phyloP scores from a whole-genome alignment of 92 coral and sea anemone species.

The Zoanthus sansibaricus region DNA sequence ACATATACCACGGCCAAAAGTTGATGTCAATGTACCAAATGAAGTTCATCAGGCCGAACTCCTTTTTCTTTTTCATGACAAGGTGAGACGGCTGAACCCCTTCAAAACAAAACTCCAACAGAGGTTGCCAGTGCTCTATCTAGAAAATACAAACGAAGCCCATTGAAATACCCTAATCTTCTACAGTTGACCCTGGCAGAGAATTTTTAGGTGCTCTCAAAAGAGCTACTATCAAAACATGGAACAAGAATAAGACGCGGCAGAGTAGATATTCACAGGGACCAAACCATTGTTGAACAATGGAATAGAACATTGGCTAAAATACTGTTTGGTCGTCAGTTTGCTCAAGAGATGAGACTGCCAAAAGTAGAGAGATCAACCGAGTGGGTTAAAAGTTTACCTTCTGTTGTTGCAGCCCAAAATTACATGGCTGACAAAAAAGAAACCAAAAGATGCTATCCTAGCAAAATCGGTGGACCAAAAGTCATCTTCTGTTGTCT shows the following conservation, averaged over 20 bases:
- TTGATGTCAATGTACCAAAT: no score
- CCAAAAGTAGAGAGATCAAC: background rate
- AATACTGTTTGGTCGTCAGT: conserved; percentile 19
- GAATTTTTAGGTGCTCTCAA: conserved; percentile 19
- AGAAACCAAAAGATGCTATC: background rate
- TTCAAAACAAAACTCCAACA: conserved; percentile 11
- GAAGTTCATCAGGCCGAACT: no score
- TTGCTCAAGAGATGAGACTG: conserved; percentile 31
- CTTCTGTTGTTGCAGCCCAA: background rate
- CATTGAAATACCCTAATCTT: conserved; percentile 40
- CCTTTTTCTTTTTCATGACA: no score
- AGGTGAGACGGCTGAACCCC: conserved; percentile 20
- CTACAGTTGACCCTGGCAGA: conserved; percentile 39
- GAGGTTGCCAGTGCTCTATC: conserved; percentile 39
- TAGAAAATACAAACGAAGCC: conserved; percentile 38
- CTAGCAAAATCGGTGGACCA: background rate
- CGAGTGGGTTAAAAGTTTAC: background rate
- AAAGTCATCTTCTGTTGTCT: background rate
- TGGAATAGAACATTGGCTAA: conserved; percentile 20
- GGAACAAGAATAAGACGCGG: no score
- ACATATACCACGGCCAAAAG: no score
- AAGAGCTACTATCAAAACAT: background rate
- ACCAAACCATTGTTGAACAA: no score
- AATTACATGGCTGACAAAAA: background rate
- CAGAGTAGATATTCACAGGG: no score